Conservation (phyloP, 2,888 invertebrate species). For the Troides oblongomaculatus region DNA sequence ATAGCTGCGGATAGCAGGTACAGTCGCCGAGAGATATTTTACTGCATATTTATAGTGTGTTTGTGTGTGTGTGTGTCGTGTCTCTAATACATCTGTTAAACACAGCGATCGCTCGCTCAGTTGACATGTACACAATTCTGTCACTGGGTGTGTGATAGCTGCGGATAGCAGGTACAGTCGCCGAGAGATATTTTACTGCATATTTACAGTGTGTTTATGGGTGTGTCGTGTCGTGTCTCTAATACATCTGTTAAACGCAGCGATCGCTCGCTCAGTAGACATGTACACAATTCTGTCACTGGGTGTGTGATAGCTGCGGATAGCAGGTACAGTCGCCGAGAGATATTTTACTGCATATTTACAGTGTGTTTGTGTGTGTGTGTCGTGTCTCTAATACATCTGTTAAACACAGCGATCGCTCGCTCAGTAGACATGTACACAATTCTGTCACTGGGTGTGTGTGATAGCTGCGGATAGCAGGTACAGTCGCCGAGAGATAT, state of each 20-base stretch:
- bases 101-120: neutral
- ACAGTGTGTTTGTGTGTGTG: neutral
- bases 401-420: constrained; percentile 29
- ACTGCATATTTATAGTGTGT: neutral
- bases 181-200: neutral
- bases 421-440: constrained; percentile 31
- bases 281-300: constrained; percentile 22
- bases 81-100: neutral
- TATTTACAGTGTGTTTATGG: neutral
- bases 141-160: constrained; percentile 21
- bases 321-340: constrained; percentile 33
- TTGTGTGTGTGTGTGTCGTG: neutral
- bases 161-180: neutral
- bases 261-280: constrained; percentile 33
- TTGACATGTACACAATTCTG: constrained; percentile 7
- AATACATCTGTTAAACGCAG: constrained; percentile 2
- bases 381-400: neutral
- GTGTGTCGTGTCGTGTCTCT: neutral
- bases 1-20: constrained; percentile 3
- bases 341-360: no score
- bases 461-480: constrained; percentile 28
- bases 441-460: constrained; percentile 8
- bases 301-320: constrained; percentile 34
- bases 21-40: neutral
- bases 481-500: neutral